phyloP scores from a whole-genome alignment of 1,140 invertebrate genomes.

The Bicyclus anynana region DNA sequence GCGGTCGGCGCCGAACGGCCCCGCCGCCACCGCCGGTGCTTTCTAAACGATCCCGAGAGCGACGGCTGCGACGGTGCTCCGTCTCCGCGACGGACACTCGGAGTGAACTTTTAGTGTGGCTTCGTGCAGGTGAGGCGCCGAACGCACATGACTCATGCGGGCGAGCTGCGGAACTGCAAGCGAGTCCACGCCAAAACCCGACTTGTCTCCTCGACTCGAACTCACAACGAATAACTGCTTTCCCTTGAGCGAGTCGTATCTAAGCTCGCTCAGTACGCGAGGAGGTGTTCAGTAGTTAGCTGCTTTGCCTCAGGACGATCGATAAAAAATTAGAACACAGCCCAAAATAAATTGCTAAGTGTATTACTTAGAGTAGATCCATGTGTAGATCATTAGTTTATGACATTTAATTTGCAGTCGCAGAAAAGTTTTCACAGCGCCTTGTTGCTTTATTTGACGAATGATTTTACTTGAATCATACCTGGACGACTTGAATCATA shows the following conservation, averaged over 20 bases:
- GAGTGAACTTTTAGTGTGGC: slow-evolving; percentile 20
- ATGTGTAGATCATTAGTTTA: no score
- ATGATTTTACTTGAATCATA: no score
- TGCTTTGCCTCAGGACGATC: neutral
- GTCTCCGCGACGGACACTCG: slow-evolving; percentile 25
- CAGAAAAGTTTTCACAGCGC: no score
- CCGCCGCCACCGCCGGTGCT: slow-evolving; percentile 29
- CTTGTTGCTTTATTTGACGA: no score
- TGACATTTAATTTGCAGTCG: no score
- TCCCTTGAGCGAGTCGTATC: no score
- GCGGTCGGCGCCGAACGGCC: slow-evolving; percentile 22
- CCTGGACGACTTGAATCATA: no score
- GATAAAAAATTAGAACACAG: neutral
- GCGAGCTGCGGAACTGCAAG: no score
- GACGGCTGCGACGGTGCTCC: slow-evolving; percentile 21
- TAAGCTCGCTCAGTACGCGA: no score
- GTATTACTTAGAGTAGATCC: no score
- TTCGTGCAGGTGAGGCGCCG: slow-evolving; percentile 10
- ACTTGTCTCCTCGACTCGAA: no score
- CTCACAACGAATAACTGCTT: neutral
- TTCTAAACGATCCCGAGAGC: slow-evolving; percentile 37
- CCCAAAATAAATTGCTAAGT: neutral
- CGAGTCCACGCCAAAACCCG: no score
- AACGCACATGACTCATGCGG: neutral
- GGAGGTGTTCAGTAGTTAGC: neutral